These are phyloP conservation scores for Sylvia borin DNA, from an alignment of 2,797 vertebrate species.

Conservation along the genomic window DNA sequence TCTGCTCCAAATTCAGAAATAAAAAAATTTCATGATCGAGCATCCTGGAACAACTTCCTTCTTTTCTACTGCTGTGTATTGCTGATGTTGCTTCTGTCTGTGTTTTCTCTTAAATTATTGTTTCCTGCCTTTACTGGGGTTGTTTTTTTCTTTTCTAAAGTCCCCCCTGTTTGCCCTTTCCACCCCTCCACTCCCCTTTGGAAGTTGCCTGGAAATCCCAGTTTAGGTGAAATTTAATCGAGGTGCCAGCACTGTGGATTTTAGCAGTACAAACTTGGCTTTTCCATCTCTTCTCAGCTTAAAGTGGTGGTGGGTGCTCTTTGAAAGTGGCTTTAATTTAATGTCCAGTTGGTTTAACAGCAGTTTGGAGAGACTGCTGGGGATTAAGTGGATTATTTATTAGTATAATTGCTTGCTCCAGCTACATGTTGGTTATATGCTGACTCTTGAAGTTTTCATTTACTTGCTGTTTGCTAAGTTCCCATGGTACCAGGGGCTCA, in stretches of 20 bases:
- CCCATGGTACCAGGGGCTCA: background rate
- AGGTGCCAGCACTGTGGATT: background rate
- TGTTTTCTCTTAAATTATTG: background rate
- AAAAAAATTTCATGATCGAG: rapidly evolving
- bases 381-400: slow-evolving; percentile 9
- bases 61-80: background rate
- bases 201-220: background rate
- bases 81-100: background rate
- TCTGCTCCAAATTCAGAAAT: background rate
- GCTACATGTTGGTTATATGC: background rate
- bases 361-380: background rate
- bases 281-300: background rate
- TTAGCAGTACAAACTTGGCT: background rate
- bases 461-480: background rate
- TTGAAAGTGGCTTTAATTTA: background rate
- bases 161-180: background rate
- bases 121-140: background rate
- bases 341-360: background rate
- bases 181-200: background rate
- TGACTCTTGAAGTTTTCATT: background rate
- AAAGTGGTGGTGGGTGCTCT: background rate
- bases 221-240: background rate
- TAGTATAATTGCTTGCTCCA: slow-evolving; percentile 1
- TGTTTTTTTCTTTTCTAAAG: background rate
- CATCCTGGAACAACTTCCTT: background rate